phyloP scores from a whole-genome alignment of 2,113 vertebrate species.

The Nematolebias whitei region DNA sequence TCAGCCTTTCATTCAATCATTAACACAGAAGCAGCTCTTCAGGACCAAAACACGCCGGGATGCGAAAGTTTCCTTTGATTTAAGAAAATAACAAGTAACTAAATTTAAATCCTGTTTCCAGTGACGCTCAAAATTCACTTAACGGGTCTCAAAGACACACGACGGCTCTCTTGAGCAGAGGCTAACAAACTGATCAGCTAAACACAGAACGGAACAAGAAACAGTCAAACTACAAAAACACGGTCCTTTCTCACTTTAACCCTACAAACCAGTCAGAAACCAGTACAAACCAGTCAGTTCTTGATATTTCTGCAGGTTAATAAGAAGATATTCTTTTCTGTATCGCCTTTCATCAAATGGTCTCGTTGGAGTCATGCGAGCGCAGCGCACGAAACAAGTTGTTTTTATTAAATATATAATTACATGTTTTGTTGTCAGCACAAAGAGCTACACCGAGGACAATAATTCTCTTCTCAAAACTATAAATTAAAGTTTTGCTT shows the following conservation, averaged over 20 bases:
- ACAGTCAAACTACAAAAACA: slow-evolving; percentile 1
- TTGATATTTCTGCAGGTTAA: slow-evolving; percentile 15
- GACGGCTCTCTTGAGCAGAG: too few species aligned
- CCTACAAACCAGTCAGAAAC: slow-evolving; percentile 1
- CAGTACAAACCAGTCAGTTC: slow-evolving; percentile 5
- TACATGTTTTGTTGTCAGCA: too few species aligned
- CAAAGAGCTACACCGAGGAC: background rate
- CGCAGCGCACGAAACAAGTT: too few species aligned
- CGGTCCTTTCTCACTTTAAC: background rate
- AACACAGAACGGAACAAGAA: background rate
- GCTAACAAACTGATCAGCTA: background rate
- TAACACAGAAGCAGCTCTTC: too few species aligned
- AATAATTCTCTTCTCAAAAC: background rate
- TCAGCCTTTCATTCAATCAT: too few species aligned
- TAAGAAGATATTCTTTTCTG: too few species aligned
- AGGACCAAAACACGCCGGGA: too few species aligned
- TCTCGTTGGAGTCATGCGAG: too few species aligned
- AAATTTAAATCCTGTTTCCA: background rate
- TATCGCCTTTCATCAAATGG: background rate
- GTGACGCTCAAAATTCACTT: background rate
- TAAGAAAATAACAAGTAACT: background rate
- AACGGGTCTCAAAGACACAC: background rate
- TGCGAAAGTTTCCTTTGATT: too few species aligned
- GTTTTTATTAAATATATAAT: too few species aligned
- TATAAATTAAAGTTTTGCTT: background rate